Conservation (phyloP, 2,888 invertebrate genomes). For the Cosmorhoe ocellata region DNA sequence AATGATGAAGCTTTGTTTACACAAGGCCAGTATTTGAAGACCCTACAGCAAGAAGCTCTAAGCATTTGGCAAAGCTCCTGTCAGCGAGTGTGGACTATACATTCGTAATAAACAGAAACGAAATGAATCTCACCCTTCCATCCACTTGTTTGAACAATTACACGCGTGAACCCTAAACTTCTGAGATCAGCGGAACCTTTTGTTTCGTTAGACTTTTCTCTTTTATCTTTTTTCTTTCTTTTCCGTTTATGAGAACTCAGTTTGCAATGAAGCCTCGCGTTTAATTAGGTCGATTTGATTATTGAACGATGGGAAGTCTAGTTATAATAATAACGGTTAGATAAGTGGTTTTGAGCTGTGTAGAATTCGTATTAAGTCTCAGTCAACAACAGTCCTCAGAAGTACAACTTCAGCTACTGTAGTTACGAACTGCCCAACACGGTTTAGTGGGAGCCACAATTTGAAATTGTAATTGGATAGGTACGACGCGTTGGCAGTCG, state of each 20-base stretch:
- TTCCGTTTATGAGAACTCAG: too few species aligned
- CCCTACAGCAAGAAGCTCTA: background rate
- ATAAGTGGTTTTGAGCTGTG: too few species aligned
- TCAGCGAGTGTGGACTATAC: too few species aligned
- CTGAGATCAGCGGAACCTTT: background rate
- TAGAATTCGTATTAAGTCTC: too few species aligned
- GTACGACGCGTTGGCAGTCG: background rate
- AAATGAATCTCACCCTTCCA: background rate
- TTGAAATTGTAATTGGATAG: slow-evolving; percentile 20
- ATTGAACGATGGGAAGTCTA: too few species aligned
- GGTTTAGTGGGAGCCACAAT: slow-evolving; percentile 9
- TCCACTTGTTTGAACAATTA: background rate
- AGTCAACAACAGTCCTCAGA: background rate
- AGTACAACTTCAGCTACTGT: background rate
- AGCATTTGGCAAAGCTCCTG: too few species aligned
- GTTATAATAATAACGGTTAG: too few species aligned
- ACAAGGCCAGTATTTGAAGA: background rate
- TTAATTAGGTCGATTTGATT: too few species aligned
- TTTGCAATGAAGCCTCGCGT: too few species aligned
- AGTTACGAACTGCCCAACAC: slow-evolving; percentile 2
- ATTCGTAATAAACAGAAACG: background rate
- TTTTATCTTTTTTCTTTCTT: too few species aligned
- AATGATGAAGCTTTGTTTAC: background rate
- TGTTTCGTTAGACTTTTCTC: background rate
- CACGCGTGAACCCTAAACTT: slow-evolving; percentile 3